Evolutionary conservation across 2,113 vertebrate genomes (phyloP).

Genomic region (Thunnus maccoyii): DNA sequence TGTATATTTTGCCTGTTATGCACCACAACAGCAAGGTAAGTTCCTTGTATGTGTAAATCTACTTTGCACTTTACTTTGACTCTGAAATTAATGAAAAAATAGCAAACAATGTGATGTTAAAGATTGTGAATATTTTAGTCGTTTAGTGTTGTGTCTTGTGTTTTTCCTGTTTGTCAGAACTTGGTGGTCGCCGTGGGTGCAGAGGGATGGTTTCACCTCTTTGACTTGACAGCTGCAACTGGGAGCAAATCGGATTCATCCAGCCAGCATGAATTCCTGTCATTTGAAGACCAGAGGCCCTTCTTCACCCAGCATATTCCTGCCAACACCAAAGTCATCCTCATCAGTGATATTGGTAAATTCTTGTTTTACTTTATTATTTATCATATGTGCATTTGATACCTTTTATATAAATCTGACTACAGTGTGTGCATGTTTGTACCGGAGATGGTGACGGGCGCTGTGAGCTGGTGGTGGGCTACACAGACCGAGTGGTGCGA

Average conservation of each 20-base stretch:
- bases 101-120: no score
- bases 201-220: slow-evolving; percentile 98
- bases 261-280: slow-evolving; percentile 87
- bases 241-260: slow-evolving; percentile 87
- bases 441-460: slow-evolving; percentile 93
- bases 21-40: no score
- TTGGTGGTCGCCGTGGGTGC: slow-evolving; percentile 93
- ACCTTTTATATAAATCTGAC: not conserved
- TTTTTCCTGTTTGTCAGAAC: slow-evolving; percentile 84
- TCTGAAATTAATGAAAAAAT: no score
- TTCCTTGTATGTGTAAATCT: no score
- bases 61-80: no score
- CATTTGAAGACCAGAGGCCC: slow-evolving; percentile 90
- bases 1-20: no score
- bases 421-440: not conserved
- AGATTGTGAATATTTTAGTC: not conserved
- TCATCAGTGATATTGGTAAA: slow-evolving; percentile 97
- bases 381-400: not conserved
- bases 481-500: slow-evolving; percentile 96
- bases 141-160: not conserved
- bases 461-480: slow-evolving; percentile 94
- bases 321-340: slow-evolving; percentile 97
- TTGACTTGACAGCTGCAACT: slow-evolving; percentile 87
- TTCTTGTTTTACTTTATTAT: no score
- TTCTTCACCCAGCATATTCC: slow-evolving; percentile 96